phyloP scores from a whole-genome alignment of 2,113 vertebrate species.

The Abramis brama region DNA sequence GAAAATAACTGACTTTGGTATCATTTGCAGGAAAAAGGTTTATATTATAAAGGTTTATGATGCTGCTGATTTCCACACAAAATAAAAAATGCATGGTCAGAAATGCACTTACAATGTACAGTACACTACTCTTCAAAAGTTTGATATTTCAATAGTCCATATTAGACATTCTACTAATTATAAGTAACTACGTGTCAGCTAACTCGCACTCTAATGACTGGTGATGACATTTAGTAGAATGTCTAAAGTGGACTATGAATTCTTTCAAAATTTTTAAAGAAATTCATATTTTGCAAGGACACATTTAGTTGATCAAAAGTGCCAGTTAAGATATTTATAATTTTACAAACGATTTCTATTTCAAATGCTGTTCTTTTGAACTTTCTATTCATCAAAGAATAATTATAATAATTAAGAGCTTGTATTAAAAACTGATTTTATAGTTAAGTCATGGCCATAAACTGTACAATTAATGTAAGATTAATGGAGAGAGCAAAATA shows the following conservation, averaged over 20 bases:
- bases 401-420: background rate
- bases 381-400: background rate
- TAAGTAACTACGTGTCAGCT: no score
- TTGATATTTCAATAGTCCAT: background rate
- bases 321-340: background rate
- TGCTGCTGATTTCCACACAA: background rate
- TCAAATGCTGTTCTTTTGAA: background rate
- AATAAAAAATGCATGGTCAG: background rate
- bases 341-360: background rate
- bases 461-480: no score
- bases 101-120: background rate
- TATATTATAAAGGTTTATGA: background rate
- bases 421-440: no score
- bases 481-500: no score
- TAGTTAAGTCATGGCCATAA: no score
- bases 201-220: no score
- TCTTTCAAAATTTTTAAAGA: no score
- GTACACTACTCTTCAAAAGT: background rate
- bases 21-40: background rate
- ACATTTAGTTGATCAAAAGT: background rate
- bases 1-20: background rate
- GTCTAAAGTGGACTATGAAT: no score
- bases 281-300: background rate
- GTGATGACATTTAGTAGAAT: no score
- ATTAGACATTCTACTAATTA: no score